Evolutionary conservation across 2,797 vertebrate genomes (phyloP).

Genomic region (Mastacembelus armatus): DNA sequence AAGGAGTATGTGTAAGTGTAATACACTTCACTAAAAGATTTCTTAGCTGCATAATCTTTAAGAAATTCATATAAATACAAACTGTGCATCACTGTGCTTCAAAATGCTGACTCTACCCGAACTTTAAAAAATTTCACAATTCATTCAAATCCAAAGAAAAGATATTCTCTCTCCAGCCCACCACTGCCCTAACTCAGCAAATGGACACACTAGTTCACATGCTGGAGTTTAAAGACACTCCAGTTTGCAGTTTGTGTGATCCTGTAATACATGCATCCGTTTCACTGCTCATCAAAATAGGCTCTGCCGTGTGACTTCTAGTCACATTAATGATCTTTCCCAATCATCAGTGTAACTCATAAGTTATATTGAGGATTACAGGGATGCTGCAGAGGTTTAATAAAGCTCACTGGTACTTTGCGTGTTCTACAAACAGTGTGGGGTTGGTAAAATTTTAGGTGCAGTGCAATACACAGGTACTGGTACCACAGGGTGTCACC

Average conservation of each 20-base stretch:
- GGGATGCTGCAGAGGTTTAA: constrained; percentile 13
- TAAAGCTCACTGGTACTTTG: constrained; percentile 17
- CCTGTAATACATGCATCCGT: constrained; percentile 28
- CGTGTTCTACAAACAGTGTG: constrained; percentile 26
- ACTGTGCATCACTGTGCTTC: not conserved
- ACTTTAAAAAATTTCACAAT: constrained; percentile 45
- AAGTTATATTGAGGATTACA: constrained; percentile 7
- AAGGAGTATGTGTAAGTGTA: not conserved
- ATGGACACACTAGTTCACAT: constrained; percentile 47
- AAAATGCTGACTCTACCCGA: constrained; percentile 50
- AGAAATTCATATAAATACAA: not conserved
- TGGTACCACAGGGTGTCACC: too few species aligned
- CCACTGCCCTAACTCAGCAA: constrained; percentile 48
- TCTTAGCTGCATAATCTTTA: not conserved
- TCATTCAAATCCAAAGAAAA: constrained; percentile 18
- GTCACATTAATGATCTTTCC: constrained; percentile 45
- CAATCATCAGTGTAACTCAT: constrained; percentile 9
- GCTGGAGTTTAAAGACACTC: constrained; percentile 25
- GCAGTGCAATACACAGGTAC: too few species aligned
- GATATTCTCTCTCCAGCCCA: constrained; percentile 9
- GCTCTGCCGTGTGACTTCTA: constrained; percentile 41
- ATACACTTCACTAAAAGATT: not conserved
- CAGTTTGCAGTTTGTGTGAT: constrained; percentile 17
- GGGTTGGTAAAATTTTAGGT: constrained; percentile 11
- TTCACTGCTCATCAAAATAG: constrained; percentile 42